Percentiles rank a stretch among this genome's conserved stretches.
Evolutionary conservation across 2,888 invertebrate genomes (phyloP).

Genomic region (Branchipolynoe longqiensis): DNA sequence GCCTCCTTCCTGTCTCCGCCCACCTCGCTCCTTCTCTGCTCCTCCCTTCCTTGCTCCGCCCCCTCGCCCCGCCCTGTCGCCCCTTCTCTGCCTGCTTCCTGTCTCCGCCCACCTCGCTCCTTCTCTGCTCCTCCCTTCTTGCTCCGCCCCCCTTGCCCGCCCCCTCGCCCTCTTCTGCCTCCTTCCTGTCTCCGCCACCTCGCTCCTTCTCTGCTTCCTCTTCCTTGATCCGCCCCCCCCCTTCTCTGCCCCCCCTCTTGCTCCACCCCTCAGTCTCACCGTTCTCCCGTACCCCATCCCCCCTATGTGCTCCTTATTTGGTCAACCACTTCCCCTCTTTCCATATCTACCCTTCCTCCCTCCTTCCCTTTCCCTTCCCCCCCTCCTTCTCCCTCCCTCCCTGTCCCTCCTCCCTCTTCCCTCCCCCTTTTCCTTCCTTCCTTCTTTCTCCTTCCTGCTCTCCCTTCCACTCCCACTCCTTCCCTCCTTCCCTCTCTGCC

Average conservation of each 20-base stretch:
- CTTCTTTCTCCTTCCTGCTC: neutral
- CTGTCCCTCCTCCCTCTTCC: neutral
- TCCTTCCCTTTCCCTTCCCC: neutral
- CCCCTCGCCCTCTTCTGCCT: neutral
- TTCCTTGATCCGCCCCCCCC: neutral
- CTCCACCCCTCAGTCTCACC: neutral
- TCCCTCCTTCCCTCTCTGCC: too few species aligned
- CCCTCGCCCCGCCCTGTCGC: too few species aligned
- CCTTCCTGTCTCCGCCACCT: neutral
- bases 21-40: too few species aligned
- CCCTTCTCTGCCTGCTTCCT: too few species aligned
- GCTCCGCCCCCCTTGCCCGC: too few species aligned
- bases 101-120: too few species aligned
- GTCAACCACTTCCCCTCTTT: neutral
- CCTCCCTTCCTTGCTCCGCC: too few species aligned
- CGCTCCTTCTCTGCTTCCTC: neutral
- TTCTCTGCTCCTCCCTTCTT: too few species aligned
- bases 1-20: too few species aligned
- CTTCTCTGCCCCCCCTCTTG: neutral
- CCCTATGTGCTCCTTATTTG: neutral
- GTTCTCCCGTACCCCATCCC: too few species aligned
- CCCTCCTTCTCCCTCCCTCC: neutral
- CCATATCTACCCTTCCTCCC: neutral
- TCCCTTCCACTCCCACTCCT: neutral
- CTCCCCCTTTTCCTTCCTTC: neutral